A percentile compares a stretch with the other conserved stretches of the same genome.
Conservation (phyloP, 2,113 vertebrate species). For the Tupaia chinensis region DNA sequence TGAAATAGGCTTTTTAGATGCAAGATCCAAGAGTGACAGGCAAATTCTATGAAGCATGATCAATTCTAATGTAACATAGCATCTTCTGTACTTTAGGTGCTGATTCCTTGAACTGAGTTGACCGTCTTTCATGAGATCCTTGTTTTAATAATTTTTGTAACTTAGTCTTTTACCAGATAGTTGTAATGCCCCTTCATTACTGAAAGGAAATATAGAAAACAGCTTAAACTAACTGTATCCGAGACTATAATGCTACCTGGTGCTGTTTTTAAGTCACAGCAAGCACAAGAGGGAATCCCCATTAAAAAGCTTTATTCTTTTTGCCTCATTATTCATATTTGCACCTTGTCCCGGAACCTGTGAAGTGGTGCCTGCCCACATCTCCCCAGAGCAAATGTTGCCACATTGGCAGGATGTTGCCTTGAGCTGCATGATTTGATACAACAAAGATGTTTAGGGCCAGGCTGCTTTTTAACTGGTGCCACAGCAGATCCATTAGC, state of each 20-base stretch:
- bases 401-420: constrained; percentile 70
- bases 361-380: constrained; percentile 70
- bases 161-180: constrained; percentile 4
- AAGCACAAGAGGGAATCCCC: constrained; percentile 58
- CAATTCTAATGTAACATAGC: constrained; percentile 18
- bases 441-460: constrained; percentile 83
- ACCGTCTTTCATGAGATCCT: not conserved
- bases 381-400: constrained; percentile 78
- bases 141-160: constrained; percentile 29
- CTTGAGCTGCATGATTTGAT: constrained; percentile 79
- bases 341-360: constrained; percentile 75
- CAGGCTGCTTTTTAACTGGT: constrained; percentile 81
- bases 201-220: constrained; percentile 49
- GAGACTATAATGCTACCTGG: constrained; percentile 11
- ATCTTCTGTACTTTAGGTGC: constrained; percentile 1
- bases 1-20: constrained; percentile 6
- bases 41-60: constrained; percentile 23
- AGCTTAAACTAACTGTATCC: not conserved
- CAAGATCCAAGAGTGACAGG: constrained; percentile 32
- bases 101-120: constrained; percentile 21
- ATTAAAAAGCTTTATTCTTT: constrained; percentile 70
- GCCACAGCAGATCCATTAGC: constrained; percentile 66
- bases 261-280: constrained; percentile 45
- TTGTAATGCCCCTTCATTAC: constrained; percentile 22
- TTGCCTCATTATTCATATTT: constrained; percentile 78